These are phyloP conservation scores for Turnix velox DNA, from an alignment of 2,113 vertebrate species.

Conservation along the genomic window DNA sequence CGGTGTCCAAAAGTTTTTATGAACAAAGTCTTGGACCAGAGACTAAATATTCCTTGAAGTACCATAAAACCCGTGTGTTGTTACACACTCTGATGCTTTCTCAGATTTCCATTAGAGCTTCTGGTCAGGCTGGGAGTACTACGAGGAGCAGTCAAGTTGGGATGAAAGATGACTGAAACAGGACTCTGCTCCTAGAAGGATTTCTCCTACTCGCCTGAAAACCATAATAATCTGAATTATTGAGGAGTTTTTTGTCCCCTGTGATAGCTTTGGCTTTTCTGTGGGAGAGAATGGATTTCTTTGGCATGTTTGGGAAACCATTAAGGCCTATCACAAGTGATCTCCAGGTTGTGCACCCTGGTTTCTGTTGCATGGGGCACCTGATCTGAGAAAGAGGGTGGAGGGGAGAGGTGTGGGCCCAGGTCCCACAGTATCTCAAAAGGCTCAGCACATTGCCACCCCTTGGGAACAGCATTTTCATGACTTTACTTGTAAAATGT, in stretches of 20 bases:
- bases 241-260: not conserved
- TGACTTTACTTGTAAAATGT: not conserved
- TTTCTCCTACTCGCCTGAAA: slow-evolving; percentile 35
- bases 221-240: not conserved
- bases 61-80: not conserved
- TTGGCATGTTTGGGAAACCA: not conserved
- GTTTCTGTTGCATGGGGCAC: not conserved
- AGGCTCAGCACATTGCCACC: not conserved
- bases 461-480: not conserved
- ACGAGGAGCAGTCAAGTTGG: slow-evolving; percentile 24
- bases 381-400: not conserved
- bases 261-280: not conserved
- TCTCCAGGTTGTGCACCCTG: accelerated
- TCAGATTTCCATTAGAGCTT: slow-evolving; percentile 14
- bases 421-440: not conserved
- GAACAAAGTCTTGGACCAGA: not conserved
- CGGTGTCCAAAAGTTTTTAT: not conserved
- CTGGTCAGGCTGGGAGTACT: not conserved
- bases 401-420: not conserved
- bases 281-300: not conserved
- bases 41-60: not conserved
- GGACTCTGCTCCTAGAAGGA: slow-evolving; percentile 3
- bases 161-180: slow-evolving; percentile 19
- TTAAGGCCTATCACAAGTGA: accelerated
- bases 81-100: not conserved